These are phyloP conservation scores for Rhinopithecus roxellana DNA, from an alignment of 2,113 vertebrate species.

Conservation along the genomic window DNA sequence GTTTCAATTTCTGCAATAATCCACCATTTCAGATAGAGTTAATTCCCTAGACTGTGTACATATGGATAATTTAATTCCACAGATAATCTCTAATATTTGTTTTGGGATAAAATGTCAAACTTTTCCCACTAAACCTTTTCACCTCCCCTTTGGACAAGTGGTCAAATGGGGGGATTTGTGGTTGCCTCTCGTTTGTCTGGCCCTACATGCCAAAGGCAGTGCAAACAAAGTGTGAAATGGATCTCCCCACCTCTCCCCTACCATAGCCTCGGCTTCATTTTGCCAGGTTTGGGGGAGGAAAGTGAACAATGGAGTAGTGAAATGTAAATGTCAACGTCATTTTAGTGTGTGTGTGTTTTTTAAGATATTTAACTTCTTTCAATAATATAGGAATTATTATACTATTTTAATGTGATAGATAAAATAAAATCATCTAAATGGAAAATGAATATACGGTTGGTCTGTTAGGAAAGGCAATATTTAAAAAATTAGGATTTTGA, in stretches of 20 bases:
- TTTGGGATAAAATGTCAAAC: constrained; percentile 73
- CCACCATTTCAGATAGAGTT: constrained; percentile 68
- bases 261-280: not conserved
- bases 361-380: not conserved
- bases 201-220: not conserved
- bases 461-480: not conserved
- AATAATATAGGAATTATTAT: not conserved
- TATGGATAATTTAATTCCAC: constrained; percentile 73
- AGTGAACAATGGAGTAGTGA: not conserved
- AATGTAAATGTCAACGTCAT: not conserved
- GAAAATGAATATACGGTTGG: not conserved
- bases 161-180: constrained; percentile 48
- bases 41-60: constrained; percentile 70
- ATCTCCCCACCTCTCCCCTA: not conserved
- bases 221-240: not conserved
- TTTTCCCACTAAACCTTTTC: constrained; percentile 70
- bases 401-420: not conserved
- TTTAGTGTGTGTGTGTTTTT: not conserved
- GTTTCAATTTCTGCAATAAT: constrained; percentile 73
- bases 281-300: not conserved
- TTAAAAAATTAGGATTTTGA: not conserved
- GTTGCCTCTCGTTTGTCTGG: not conserved
- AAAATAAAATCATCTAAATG: not conserved
- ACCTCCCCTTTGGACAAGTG: constrained; percentile 64
- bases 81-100: constrained; percentile 74